Evolutionary conservation across 1,140 invertebrate species (phyloP), one percentile per base, ranked within the genome.

Genomic region (Olivierus martensii): DNA sequence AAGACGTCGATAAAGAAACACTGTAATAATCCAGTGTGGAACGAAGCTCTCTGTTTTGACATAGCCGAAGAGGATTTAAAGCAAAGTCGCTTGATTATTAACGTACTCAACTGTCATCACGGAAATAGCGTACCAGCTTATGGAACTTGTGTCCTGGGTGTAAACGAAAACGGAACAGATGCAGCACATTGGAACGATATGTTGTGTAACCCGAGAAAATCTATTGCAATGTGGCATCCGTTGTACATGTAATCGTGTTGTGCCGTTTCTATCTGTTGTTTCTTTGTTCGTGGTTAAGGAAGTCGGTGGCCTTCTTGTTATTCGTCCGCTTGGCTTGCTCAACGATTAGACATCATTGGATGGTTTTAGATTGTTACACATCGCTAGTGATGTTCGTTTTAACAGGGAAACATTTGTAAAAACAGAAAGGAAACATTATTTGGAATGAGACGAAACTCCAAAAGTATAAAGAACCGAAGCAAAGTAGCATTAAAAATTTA

Each of bases 21-120:
- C 10, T 74, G 71, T 14, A 62, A 76, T n/a, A 73, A 74, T 60
- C 77, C 77, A 6, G 73, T 76, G 1, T 78, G 76, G 66, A 76
- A 78, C 57, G 77, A 78, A 60, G 72, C 75, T 1, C 67, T 79
- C 37, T 71, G 76, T 14, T 79, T 78, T 62, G 77, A 79, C 57
- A 70, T 79, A 5, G 73, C 75, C 6, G 66, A 70, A 48, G 77
- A 81, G 35, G 83, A 86, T 63, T 77, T 90, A 12, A 82, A 86
- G 62, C 84, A 90, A 58, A 82, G 88, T 48, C 82, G 80, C 51
- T 70, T 92, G 3, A 74, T 89, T 15, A 75, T 91, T 28, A 88
- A 88, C 74, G 82, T 90, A 45, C 83, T 91, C 57, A 87, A 91
- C 69, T 90, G 89, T 63, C 87, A 91, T 68, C 87, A 94, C 69